Base-by-base conservation (phyloP, 2,113 vertebrate species). In the Oxygymnocypris stewartii region DNA sequence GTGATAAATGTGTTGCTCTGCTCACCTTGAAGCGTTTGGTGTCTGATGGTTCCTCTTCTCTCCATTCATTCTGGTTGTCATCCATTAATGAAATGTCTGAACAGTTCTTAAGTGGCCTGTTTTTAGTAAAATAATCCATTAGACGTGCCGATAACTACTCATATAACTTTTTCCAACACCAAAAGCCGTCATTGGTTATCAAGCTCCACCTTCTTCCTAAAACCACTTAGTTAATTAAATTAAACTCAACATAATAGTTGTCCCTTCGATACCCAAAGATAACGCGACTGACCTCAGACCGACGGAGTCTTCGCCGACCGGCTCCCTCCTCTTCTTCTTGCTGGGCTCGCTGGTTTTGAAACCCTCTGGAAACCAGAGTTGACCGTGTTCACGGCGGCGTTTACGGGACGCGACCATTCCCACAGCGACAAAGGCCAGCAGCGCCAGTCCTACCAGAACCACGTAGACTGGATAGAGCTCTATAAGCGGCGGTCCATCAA, bases 321-420 rank as follows among this genome's bases (percentile, higher is more conserved):
- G 98, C 59, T 99, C 97, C 2, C 97, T 94, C 10, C 98, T 94
- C 92, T 99, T 99, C 95, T 99, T 99, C 94, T 99, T 99, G 94
- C 96, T 97, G 2, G 96, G 95, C 89, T 99, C 98, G 0, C 96
- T 96, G 92, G 97, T 96, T 92, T 97, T 97, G 95, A 99, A 99
- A 86, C 98, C 98, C 89, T 99, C 98, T 0, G 98, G 98, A 94
- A 99, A 97, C 98, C 98, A 99, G 2, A 99, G 97, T 91, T 98
- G 97, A 59, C 98, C 98, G 65, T 99, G 97, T 90, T 99, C 97
- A 40, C 97, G 95, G 82, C 97, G 96, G 0, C 98, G 96, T 92
- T 97, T 98, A 8, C 97, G 96, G 61, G 96, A 97, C 54, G 96
- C 95, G 90, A 99, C 95, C 74, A 99, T 96, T 16, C 97, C 97